A percentile compares a stretch with the other conserved stretches of the same genome.
Evolutionary conservation across 2,113 vertebrate species (phyloP).

Genomic region (Serinus canaria): DNA sequence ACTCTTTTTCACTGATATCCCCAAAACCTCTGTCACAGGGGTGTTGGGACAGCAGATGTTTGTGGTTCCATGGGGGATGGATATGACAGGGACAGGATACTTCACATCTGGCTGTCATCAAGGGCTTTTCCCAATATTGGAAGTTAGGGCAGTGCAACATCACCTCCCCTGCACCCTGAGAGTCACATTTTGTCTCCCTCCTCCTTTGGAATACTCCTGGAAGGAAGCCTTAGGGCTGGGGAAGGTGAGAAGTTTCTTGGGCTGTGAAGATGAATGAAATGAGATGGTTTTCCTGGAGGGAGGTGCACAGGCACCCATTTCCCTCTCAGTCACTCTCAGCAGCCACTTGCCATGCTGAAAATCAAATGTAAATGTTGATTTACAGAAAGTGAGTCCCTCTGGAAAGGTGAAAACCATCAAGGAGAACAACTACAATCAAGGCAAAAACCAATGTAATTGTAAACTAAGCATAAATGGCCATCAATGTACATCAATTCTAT

Average conservation of each 20-base stretch:
- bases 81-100: neutral
- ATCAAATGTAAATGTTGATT: neutral
- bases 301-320: neutral
- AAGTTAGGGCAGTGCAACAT: neutral
- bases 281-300: neutral
- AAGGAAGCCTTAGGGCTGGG: neutral
- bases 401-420: neutral
- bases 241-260: neutral
- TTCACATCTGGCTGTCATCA: neutral
- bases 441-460: neutral
- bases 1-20: neutral
- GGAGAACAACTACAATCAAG: neutral
- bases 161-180: neutral
- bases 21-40: neutral
- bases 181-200: neutral
- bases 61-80: neutral
- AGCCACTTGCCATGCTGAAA: neutral
- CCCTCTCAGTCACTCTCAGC: neutral
- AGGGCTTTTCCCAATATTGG: neutral
- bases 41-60: neutral
- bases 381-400: neutral
- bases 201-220: neutral
- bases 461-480: neutral
- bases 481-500: rapidly evolving
- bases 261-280: neutral